Conservation (phyloP, 2,888 invertebrate species). For the Plebejus anna region DNA sequence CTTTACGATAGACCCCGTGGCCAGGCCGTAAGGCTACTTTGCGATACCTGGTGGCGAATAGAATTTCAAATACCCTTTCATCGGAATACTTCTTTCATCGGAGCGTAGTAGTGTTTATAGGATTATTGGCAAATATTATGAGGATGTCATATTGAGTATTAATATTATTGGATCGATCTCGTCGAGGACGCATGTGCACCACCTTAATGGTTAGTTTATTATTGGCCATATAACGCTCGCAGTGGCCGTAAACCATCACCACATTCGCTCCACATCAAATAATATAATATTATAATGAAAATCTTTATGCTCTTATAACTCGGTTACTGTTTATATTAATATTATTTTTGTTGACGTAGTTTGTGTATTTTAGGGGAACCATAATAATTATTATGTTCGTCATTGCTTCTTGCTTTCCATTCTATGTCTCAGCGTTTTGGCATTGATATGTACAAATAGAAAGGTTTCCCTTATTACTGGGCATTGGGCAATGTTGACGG, state of each 20-base stretch:
- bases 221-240: conserved; percentile 16
- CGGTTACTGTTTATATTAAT: not conserved
- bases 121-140: not conserved
- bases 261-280: conserved; percentile 13
- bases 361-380: too few species aligned
- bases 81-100: too few species aligned
- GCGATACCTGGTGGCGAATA: too few species aligned
- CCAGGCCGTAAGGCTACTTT: too few species aligned
- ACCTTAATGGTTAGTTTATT: conserved; percentile 12
- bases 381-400: too few species aligned
- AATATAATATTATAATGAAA: conserved; percentile 16
- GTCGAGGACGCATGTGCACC: conserved; percentile 20
- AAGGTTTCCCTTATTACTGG: too few species aligned
- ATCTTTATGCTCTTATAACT: conserved; percentile 5
- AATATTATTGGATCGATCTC: not conserved
- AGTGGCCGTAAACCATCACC: not conserved
- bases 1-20: too few species aligned
- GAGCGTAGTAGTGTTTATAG: too few species aligned
- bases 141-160: not conserved
- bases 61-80: too few species aligned
- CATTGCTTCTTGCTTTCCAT: not conserved
- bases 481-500: too few species aligned
- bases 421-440: too few species aligned
- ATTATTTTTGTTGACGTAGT: not conserved
- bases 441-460: too few species aligned